Evolutionary conservation across 2,888 invertebrate genomes (phyloP).

Genomic region (Achlya flavicornis): DNA sequence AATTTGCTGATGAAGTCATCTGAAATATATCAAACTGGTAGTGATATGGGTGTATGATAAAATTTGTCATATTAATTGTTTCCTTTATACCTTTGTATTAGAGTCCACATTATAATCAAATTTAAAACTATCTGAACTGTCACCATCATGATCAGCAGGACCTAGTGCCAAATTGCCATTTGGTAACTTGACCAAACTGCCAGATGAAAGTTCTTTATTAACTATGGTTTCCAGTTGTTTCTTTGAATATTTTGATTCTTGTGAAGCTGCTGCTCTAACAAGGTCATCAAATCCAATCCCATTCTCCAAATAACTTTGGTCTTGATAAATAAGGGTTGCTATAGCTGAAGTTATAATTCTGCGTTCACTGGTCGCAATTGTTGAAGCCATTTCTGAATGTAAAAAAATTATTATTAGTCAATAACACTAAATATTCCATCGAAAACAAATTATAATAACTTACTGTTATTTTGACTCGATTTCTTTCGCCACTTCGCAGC

Average conservation of each 20-base stretch:
- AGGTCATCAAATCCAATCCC: slow-evolving; percentile 88
- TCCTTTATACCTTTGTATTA: slow-evolving; percentile 69
- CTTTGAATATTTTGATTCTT: slow-evolving; percentile 86
- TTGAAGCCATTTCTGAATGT: slow-evolving; percentile 74
- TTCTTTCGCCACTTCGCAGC: slow-evolving; percentile 88
- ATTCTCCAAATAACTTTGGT: slow-evolving; percentile 88
- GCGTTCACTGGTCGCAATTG: slow-evolving; percentile 73
- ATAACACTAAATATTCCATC: too few relatives aligned
- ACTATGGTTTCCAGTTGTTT: slow-evolving; percentile 86
- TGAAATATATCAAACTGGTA: slow-evolving; percentile 35
- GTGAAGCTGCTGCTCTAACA: slow-evolving; percentile 85
- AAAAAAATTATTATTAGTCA: slow-evolving; percentile 13
- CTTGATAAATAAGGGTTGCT: slow-evolving; percentile 87
- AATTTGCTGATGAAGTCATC: slow-evolving; percentile 81
- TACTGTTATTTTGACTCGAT: slow-evolving; percentile 63
- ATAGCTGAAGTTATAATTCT: slow-evolving; percentile 87
- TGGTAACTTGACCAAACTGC: slow-evolving; percentile 86
- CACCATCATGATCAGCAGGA: slow-evolving; percentile 84
- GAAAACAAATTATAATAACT: slow-evolving; percentile 32
- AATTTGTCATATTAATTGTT: too few relatives aligned
- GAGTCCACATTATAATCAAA: slow-evolving; percentile 73
- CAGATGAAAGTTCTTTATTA: slow-evolving; percentile 87
- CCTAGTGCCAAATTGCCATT: slow-evolving; percentile 88
- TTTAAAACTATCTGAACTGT: slow-evolving; percentile 79
- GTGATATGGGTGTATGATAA: neutral